Evolutionary conservation across 1,140 invertebrate genomes (phyloP), one percentile per base, ranked within the genome.

Genomic region (Atta texana): DNA sequence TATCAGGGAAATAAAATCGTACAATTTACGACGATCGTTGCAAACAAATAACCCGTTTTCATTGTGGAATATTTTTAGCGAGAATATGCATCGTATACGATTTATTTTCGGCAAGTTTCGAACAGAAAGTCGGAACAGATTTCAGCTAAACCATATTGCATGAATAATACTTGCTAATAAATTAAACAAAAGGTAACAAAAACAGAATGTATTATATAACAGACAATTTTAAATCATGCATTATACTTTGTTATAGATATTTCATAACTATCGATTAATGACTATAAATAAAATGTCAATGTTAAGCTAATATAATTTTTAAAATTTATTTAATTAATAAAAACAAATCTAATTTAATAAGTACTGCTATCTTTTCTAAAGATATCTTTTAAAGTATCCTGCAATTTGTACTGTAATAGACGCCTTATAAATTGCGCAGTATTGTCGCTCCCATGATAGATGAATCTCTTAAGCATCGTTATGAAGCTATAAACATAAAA

Each of bases 401-500:
- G 39, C 18, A 74, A 61, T 69, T 59, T 61, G 69, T 21, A 34
- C 18, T 39, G n/a, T 34, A 72, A 61, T 61, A n/a, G 24, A 18
- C 44, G 39, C 34, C 63, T 21, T 72, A 82, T 82, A 59, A 72
- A 72, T 82, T 82, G 78, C 21, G 21, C 78, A 34, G 51, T 39
- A 59, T 68, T 24, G 77, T 49, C 55, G 24, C 68, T 44, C 24
- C 31, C 39, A 39, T 74, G 39, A 84, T 24, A 84, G 55, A 84
- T 84, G 80, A 84, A 57, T 84, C 68, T 84, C 80, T n/a, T 61
- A 84, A 84, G 80, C 68, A 39, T 84, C 80, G 55, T 84, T 84
- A 51, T 84, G 69, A 84, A 74, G 24, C 80, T 84, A 84, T 61
- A 69, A 74, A 74, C 69, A 61, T 28, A 55, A 74, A 61, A 61